These are phyloP conservation scores for Drosophila sproati DNA, from an alignment of 1,140 invertebrate species.

Conservation along the genomic window DNA sequence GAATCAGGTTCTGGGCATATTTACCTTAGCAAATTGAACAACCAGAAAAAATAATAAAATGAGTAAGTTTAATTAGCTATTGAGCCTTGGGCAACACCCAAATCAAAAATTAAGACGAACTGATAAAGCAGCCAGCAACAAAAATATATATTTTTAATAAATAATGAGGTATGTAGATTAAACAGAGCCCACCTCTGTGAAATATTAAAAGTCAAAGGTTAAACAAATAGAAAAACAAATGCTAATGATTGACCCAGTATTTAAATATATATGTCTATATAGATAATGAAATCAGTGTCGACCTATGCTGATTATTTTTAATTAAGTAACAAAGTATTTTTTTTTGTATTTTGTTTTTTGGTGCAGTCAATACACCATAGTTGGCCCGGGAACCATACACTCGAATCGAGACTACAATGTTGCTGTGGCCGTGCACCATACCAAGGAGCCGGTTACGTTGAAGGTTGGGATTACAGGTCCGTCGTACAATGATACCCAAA, in stretches of 20 bases:
- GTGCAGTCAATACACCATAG: slow-evolving; percentile 88
- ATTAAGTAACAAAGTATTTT: slow-evolving; percentile 16
- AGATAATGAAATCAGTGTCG: background rate
- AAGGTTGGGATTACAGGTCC: slow-evolving; percentile 90
- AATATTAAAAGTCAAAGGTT: background rate
- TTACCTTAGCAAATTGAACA: slow-evolving; percentile 46
- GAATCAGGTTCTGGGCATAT: slow-evolving; percentile 57
- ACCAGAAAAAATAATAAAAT: background rate
- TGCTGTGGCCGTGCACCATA: slow-evolving; percentile 89
- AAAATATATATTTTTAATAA: background rate
- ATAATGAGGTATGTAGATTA: slow-evolving; percentile 25
- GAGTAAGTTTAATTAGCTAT: background rate
- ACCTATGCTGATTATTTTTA: slow-evolving; percentile 10
- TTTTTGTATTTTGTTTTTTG: slow-evolving; percentile 8
- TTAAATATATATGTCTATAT: background rate
- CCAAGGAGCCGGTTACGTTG: slow-evolving; percentile 87
- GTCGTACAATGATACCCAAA: slow-evolving; percentile 89
- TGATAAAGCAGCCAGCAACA: slow-evolving; percentile 20
- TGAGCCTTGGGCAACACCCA: background rate
- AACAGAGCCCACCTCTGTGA: slow-evolving; percentile 5
- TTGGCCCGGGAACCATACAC: slow-evolving; percentile 92
- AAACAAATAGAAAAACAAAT: slow-evolving; percentile 3
- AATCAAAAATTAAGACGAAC: slow-evolving; percentile 1
- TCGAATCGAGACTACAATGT: slow-evolving; percentile 94
- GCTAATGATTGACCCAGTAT: slow-evolving; percentile 15